phyloP scores from a whole-genome alignment of 2,797 vertebrate genomes.

The Lepus townsendii region DNA sequence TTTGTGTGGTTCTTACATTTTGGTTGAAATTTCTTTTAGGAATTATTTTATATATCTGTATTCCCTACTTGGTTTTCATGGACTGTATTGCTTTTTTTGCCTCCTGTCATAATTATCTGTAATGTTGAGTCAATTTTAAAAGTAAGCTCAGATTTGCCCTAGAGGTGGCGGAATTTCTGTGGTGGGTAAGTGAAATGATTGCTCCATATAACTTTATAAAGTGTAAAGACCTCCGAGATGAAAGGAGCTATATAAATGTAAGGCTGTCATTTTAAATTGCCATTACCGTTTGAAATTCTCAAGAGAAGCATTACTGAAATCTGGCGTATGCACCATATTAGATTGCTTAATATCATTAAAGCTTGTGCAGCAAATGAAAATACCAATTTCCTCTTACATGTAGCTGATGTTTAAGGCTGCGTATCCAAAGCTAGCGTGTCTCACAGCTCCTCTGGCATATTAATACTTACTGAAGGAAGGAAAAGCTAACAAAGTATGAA shows the following conservation, averaged over 20 bases:
- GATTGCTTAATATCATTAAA: conserved; percentile 86
- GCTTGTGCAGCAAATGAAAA: conserved; percentile 83
- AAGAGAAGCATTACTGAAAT: conserved; percentile 84
- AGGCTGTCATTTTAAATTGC: conserved; percentile 86
- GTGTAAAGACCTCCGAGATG: conserved; percentile 82
- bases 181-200: conserved; percentile 79
- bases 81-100: conserved; percentile 60
- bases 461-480: conserved; percentile 72
- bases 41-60: conserved; percentile 61
- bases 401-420: conserved; percentile 75
- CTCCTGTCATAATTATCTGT: conserved; percentile 77
- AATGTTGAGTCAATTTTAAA: conserved; percentile 75
- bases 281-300: conserved; percentile 82
- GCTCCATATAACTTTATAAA: conserved; percentile 83
- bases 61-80: conserved; percentile 68
- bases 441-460: conserved; percentile 50
- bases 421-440: conserved; percentile 67
- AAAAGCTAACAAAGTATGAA: conserved; percentile 81
- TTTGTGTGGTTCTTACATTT: conserved; percentile 71
- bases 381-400: conserved; percentile 79
- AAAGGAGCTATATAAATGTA: conserved; percentile 81
- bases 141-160: conserved; percentile 76
- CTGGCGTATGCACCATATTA: conserved; percentile 81
- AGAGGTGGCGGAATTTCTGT: conserved; percentile 80
- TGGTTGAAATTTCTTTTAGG: conserved; percentile 24